Percentiles rank a stretch among this genome's conserved stretches.
These are phyloP conservation scores for Centrocercus urophasianus DNA, from an alignment of 2,113 vertebrate genomes.

Conservation along the genomic window DNA sequence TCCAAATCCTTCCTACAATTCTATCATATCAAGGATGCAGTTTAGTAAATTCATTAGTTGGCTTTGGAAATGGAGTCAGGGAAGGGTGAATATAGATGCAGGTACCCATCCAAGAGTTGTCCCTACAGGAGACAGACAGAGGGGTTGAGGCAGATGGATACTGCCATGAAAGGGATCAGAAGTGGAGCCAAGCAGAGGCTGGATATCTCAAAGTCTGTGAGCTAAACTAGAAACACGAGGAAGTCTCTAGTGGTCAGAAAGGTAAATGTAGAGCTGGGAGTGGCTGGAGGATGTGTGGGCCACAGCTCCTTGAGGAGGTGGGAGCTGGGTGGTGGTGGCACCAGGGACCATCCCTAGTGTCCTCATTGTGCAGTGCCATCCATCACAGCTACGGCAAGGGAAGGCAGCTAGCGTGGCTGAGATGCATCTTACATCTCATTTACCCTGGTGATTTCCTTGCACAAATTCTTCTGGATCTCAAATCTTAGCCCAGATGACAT, in stretches of 20 bases:
- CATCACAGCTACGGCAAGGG: rapidly evolving
- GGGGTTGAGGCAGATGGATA: not conserved
- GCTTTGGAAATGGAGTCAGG: not conserved
- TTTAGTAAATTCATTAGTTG: not conserved
- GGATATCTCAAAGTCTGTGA: not conserved
- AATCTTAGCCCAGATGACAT: not conserved
- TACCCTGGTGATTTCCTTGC: not conserved
- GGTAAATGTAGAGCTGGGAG: not conserved
- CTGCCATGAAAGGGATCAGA: not conserved
- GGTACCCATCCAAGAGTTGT: rapidly evolving
- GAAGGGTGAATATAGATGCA: not conserved
- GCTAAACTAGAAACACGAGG: not conserved
- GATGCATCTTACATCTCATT: not conserved
- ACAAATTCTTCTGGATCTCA: not conserved
- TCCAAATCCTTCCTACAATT: not conserved
- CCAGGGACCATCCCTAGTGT: not conserved
- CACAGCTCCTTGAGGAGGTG: rapidly evolving
- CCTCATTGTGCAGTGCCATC: not conserved
- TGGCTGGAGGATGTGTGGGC: not conserved
- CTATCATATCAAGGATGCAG: not conserved
- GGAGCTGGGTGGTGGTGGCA: not conserved
- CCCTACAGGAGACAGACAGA: not conserved
- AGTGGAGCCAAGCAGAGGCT: not conserved
- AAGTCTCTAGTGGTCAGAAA: not conserved
- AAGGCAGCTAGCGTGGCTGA: not conserved